A percentile compares a stretch with the other conserved stretches of the same genome.
Conservation (phyloP, 2,113 vertebrate genomes). For the Crotalus tigris region DNA sequence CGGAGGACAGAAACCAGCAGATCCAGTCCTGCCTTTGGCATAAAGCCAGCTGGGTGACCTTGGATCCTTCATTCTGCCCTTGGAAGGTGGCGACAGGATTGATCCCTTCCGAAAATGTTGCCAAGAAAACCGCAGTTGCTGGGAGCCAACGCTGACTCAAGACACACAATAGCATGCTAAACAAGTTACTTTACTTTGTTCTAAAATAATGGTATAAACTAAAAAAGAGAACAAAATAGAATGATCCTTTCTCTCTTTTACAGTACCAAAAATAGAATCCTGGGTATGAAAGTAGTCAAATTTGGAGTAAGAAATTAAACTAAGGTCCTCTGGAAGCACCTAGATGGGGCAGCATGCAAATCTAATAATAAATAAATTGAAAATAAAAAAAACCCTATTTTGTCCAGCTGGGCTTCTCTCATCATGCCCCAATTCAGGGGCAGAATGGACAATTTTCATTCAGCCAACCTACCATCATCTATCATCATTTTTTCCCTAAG, state of each 20-base stretch:
- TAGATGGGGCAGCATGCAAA: background rate
- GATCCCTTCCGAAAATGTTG: background rate
- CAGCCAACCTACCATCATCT: background rate
- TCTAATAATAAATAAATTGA: background rate
- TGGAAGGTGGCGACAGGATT: background rate
- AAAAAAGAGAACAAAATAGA: background rate
- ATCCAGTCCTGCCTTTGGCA: background rate
- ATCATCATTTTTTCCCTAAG: background rate
- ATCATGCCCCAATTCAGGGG: background rate
- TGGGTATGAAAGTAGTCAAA: background rate
- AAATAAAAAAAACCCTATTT: background rate
- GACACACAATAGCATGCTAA: background rate
- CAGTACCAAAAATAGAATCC: background rate
- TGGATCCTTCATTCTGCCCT: background rate
- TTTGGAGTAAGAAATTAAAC: background rate
- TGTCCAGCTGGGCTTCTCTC: background rate
- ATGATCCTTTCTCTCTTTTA: background rate
- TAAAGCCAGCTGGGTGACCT: background rate
- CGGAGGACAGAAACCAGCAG: background rate
- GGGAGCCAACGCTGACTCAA: background rate
- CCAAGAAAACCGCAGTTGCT: background rate
- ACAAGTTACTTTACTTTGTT: background rate
- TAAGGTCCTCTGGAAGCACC: background rate
- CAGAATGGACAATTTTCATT: background rate
- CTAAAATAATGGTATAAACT: background rate